Percentiles rank a stretch among this genome's conserved stretches.
phyloP scores from a whole-genome alignment of 30 jellyfish, hydroid and myxozoan species.

The Aurelia sp. region DNA sequence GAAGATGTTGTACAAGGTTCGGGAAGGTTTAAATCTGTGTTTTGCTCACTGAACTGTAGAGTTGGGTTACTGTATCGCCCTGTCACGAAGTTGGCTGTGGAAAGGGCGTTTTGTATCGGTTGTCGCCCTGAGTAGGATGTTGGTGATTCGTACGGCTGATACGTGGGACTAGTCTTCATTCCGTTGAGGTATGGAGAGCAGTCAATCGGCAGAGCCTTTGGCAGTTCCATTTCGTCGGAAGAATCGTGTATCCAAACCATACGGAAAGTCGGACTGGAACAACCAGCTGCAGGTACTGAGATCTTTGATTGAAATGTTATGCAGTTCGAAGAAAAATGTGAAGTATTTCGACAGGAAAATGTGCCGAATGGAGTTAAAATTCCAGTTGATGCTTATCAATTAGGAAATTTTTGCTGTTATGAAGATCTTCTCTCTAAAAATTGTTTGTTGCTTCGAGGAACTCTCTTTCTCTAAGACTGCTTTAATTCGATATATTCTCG shows the following conservation, averaged over 20 bases:
- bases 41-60: conserved; percentile 24
- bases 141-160: conserved; percentile 56
- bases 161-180: conserved; percentile 64
- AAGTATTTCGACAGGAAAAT: no score
- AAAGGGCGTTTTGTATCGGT: conserved; percentile 47
- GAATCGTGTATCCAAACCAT: conserved; percentile 75
- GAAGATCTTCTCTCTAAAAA: no score
- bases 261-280: conserved; percentile 24
- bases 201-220: conserved; percentile 66
- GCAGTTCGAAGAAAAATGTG: not conserved
- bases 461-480: no score
- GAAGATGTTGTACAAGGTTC: conserved; percentile 72
- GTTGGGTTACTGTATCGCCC: conserved; percentile 35
- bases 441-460: no score
- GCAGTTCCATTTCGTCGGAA: conserved; percentile 67
- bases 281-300: not conserved
- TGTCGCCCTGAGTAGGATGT: conserved; percentile 52
- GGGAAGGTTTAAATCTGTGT: conserved; percentile 45
- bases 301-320: not conserved
- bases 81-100: conserved; percentile 30
- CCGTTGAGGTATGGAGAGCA: conserved; percentile 68
- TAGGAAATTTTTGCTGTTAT: no score
- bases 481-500: no score
- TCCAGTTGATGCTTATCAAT: no score
- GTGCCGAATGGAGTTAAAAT: no score